Conservation (phyloP, 2,888 invertebrate species). For the Pachliopta kotzebuea region DNA sequence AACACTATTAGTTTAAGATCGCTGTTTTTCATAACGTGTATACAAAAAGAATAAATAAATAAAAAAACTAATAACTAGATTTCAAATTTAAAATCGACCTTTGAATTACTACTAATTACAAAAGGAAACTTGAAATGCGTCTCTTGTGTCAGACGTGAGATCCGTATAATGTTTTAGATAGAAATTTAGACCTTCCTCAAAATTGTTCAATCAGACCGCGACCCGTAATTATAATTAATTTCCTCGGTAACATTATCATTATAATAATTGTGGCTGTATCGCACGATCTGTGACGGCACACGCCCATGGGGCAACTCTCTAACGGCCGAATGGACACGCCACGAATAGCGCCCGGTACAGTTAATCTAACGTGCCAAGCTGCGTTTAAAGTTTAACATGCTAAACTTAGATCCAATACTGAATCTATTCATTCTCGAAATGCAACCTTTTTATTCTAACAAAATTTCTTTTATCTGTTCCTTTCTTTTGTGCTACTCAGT, state of each 20-base stretch:
- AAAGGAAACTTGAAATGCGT: neutral
- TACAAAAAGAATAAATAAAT: too few relatives aligned
- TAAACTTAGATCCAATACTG: neutral
- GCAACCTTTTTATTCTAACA: too few relatives aligned
- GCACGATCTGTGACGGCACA: slow-evolving; percentile 44
- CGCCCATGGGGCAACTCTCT: slow-evolving; percentile 45
- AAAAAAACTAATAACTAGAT: too few relatives aligned
- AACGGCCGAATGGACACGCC: slow-evolving; percentile 38
- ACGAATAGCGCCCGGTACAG: slow-evolving; percentile 20
- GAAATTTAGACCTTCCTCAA: slow-evolving; percentile 14
- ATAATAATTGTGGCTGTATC: slow-evolving; percentile 53
- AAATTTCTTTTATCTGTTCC: too few relatives aligned
- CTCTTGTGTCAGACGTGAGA: neutral
- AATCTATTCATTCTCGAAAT: too few relatives aligned
- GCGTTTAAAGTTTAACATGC: slow-evolving; percentile 1
- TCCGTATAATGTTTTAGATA: slow-evolving; percentile 4
- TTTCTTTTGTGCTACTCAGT: too few relatives aligned
- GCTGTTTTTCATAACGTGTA: too few relatives aligned
- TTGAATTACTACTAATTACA: neutral
- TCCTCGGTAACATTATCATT: slow-evolving; percentile 50
- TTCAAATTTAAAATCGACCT: neutral
- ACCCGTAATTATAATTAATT: slow-evolving; percentile 65
- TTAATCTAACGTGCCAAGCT: slow-evolving; percentile 14
- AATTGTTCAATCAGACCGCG: slow-evolving; percentile 34
- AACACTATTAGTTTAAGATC: too few relatives aligned